Base-by-base conservation (phyloP, 2,113 vertebrate genomes). In the Trichomycterus rosablanca region DNA sequence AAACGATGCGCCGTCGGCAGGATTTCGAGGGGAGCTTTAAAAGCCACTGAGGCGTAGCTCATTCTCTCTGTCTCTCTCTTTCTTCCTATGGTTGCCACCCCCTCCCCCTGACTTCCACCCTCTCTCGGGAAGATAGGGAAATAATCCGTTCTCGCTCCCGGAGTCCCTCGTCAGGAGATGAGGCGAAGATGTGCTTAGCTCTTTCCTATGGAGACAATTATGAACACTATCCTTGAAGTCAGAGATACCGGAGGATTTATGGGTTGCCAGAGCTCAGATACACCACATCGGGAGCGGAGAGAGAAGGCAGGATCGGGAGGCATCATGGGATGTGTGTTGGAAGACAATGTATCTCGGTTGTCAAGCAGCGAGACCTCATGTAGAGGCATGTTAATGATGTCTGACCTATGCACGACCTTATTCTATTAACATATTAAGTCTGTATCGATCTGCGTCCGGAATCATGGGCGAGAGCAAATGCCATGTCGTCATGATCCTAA, bases 11-110 rank as follows among this genome's bases (percentile, higher is more conserved):
- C 52, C 16, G 24, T 72, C 24, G 35, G 32, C 34, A 23, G 66
- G 48, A 64, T 62, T 67, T 66, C 55, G 48, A 53, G 65, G 50
- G 43, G 40, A 58, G 71, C 60, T 73, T 66, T 71, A 66, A 73
- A 70, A 63, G 48, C 26, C 68, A 62, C 35, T 3, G 50, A 67
- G 59, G 58, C 67, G 54, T 52, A 34, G 44, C 52, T 63, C 35
- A 12, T 61, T 51, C 18, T 50, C 42, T 44, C 22, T 10, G 50
- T 43, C 54, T 30, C 44, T 22, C 18, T 51, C 54, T 10, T 20
- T 48, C 43, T 50, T 44, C 42, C n/a, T n/a, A 52, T 44, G 53
- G 16, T 51, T 44, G 18, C 18, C n/a, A 24, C 32, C 43, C 49
- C 14, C 18, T 26, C 46, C 2, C 42, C 14, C 2, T n/a, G n/a